A percentile compares a stretch with the other conserved stretches of the same genome.
Conservation (phyloP, 2,113 vertebrate species). For the Neogale vison region DNA sequence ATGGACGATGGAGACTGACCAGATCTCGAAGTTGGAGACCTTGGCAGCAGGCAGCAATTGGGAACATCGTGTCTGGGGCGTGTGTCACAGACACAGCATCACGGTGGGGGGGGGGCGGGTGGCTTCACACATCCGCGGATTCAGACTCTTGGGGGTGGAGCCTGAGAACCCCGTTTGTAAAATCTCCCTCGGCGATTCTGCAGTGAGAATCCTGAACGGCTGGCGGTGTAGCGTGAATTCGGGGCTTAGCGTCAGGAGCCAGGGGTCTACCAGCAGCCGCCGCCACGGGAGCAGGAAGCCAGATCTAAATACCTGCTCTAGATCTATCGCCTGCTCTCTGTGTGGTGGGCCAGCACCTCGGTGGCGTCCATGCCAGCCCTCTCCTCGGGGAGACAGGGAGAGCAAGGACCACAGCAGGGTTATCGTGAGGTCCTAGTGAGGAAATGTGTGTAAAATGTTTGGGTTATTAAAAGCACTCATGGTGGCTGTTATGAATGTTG, state of each 20-base stretch:
- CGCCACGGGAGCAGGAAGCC: not conserved
- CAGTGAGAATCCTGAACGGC: not conserved
- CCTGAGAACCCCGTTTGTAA: not conserved
- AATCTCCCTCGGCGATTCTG: not conserved
- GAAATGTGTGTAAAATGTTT: not conserved
- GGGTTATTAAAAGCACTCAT: not conserved
- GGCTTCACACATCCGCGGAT: not conserved
- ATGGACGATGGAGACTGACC: not conserved
- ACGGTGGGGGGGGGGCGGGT: too few relatives aligned
- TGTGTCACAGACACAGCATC: not conserved
- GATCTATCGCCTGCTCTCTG: not conserved
- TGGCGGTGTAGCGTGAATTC: accelerated
- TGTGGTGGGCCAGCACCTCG: not conserved
- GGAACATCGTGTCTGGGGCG: accelerated
- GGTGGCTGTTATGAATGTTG: not conserved
- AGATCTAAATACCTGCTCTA: accelerated
- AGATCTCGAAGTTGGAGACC: not conserved
- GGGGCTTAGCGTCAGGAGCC: not conserved
- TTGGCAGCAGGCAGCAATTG: not conserved
- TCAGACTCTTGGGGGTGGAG: not conserved
- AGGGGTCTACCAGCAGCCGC: not conserved
- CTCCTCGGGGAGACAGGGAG: not conserved
- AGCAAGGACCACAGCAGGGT: too few relatives aligned
- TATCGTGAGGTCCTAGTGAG: not conserved
- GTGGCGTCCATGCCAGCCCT: not conserved